phyloP scores from a whole-genome alignment of 2,113 vertebrate genomes.

The Dendrocopos noguchii region DNA sequence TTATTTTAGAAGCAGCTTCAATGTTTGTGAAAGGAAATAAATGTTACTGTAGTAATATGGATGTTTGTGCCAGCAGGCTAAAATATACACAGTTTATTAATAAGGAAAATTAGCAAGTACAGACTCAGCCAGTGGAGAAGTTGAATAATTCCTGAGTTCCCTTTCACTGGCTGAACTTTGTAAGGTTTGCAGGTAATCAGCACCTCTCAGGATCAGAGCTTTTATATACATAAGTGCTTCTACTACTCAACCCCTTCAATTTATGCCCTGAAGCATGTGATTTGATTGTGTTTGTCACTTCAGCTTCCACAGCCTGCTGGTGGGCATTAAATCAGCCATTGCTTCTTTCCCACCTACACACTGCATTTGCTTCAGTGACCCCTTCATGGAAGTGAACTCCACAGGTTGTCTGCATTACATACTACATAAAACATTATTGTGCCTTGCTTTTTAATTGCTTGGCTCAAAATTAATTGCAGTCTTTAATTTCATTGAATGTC shows the following conservation, averaged over 20 bases:
- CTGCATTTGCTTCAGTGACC: background rate
- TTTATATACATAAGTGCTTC: constrained; percentile 8
- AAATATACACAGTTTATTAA: constrained; percentile 46
- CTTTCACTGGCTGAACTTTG: background rate
- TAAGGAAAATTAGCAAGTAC: constrained; percentile 39
- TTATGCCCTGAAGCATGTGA: constrained; percentile 59
- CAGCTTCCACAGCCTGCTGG: background rate
- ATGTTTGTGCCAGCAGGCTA: constrained; percentile 52
- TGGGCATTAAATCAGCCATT: constrained; percentile 45
- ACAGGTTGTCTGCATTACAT: constrained; percentile 1
- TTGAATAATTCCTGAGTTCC: background rate
- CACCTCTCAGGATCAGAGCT: constrained; percentile 30
- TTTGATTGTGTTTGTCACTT: constrained; percentile 64
- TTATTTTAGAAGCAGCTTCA: constrained; percentile 54
- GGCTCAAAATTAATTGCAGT: constrained; percentile 3
- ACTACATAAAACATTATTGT: constrained; percentile 25
- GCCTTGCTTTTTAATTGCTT: constrained; percentile 23
- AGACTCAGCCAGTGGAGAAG: background rate
- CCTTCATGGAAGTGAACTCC: background rate
- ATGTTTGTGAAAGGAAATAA: constrained; percentile 47
- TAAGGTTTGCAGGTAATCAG: constrained; percentile 26
- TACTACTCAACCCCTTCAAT: constrained; percentile 26
- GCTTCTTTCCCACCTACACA: constrained; percentile 20
- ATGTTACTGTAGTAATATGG: constrained; percentile 44
- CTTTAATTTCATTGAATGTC: constrained; percentile 44